phyloP scores from a whole-genome alignment of 92 coral and sea anemone genomes.

The Galaxea fascicularis region DNA sequence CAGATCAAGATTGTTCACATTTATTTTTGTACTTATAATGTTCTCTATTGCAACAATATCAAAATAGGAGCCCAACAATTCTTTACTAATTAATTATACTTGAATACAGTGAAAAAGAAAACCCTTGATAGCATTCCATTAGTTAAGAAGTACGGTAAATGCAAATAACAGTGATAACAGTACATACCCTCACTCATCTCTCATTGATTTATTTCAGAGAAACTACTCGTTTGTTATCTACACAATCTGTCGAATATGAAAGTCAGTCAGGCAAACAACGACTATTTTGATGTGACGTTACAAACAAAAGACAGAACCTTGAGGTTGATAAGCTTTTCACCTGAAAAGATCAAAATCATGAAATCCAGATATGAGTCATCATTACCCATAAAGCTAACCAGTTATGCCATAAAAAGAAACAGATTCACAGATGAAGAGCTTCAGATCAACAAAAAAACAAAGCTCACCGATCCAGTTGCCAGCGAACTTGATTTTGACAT shows the following conservation, averaged over 20 bases:
- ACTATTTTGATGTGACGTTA: constrained; percentile 51
- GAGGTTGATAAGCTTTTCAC: constrained; percentile 49
- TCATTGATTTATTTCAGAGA: constrained; percentile 1
- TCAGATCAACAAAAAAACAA: constrained; percentile 10
- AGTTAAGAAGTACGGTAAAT: neutral
- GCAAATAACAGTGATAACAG: neutral
- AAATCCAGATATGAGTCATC: constrained; percentile 45
- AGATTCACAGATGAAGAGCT: constrained; percentile 2
- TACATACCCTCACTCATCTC: constrained; percentile 1
- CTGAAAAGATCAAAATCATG: constrained; percentile 32
- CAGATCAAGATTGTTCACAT: too few species aligned
- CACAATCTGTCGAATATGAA: constrained; percentile 58
- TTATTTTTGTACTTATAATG: too few species aligned
- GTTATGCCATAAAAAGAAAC: neutral
- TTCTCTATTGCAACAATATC: too few species aligned
- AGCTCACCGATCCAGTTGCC: constrained; percentile 10
- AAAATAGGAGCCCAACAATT: too few species aligned
- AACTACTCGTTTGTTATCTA: constrained; percentile 12
- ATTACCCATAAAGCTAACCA: constrained; percentile 22
- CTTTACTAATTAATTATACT: too few species aligned
- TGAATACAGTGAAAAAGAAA: too few species aligned
- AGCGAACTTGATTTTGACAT: constrained; percentile 7
- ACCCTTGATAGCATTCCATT: too few species aligned
- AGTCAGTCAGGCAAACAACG: constrained; percentile 42
- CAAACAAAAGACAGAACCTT: constrained; percentile 43